Evolutionary conservation across 2,797 vertebrate genomes (phyloP).

Genomic region (Hoplostethus mediterraneus): DNA sequence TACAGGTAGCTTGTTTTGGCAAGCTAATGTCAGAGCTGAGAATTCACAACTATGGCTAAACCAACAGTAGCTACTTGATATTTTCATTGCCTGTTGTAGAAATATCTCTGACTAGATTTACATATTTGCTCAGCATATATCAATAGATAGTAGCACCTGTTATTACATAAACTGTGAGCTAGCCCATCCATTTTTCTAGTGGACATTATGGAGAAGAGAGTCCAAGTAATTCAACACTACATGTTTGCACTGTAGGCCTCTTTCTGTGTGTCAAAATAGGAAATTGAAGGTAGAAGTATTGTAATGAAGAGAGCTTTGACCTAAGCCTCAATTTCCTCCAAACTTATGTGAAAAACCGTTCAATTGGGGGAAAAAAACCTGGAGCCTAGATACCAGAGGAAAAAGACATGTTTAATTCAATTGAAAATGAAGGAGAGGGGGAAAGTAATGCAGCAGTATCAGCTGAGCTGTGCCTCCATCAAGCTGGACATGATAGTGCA

Average conservation of each 20-base stretch:
- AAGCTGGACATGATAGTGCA: constrained; percentile 80
- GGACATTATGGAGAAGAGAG: constrained; percentile 27
- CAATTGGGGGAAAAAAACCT: constrained; percentile 63
- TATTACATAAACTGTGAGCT: constrained; percentile 43
- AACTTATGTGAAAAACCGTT: constrained; percentile 67
- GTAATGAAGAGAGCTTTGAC: constrained; percentile 81
- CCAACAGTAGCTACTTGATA: constrained; percentile 3
- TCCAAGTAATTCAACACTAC: constrained; percentile 64
- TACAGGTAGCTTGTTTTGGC: constrained; percentile 31
- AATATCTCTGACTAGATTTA: constrained; percentile 63
- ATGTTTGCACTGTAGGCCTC: constrained; percentile 57
- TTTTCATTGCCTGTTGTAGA: constrained; percentile 20
- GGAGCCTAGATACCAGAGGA: constrained; percentile 63
- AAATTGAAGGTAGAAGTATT: constrained; percentile 79
- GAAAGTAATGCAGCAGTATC: constrained; percentile 76
- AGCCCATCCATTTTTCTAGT: constrained; percentile 33
- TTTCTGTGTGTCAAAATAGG: constrained; percentile 70
- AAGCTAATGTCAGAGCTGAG: constrained; percentile 42
- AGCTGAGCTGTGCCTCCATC: constrained; percentile 79
- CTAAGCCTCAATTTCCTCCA: constrained; percentile 81
- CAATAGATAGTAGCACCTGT: constrained; percentile 2
- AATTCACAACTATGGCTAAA: constrained; percentile 59
- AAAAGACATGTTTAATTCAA: constrained; percentile 82
- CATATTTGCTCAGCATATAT: constrained; percentile 43
- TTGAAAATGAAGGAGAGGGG: constrained; percentile 76